Evolutionary conservation across 2,888 invertebrate species (phyloP), one percentile per base, ranked within the genome.

Genomic region (Cerastis rubricosa): DNA sequence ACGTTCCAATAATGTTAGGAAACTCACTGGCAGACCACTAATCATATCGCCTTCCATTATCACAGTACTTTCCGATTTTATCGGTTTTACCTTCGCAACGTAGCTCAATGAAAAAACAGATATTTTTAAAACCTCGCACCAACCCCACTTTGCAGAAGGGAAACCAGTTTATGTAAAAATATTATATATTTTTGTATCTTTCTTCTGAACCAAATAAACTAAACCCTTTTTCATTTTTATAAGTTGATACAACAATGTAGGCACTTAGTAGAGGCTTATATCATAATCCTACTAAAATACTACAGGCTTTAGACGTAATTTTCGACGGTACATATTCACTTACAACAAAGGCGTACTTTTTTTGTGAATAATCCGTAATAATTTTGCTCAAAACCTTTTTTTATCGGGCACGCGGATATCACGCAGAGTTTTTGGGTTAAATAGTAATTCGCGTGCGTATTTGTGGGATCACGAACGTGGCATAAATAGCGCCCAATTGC

Each of bases 401-500:
- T 71, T 25, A 77, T 74, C 65, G 45, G 22, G 76, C 51, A 59
- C 40, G 29, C 22, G 51, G 47, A 67, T 69, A 76, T 86, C 67
- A 87, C 80, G 81, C 72, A 76, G 67, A 70, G 40, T 76, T 85
- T 78, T 85, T 85, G 85, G 84, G 89, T 89, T 90, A 91, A 91
- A 90, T 91, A 86, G 89, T 80, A 87, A 86, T 88, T 90, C 84
- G 91, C 91, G 90, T 91, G 91, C 80, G 74, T 78, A 83, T 82
- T 71, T 63, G 68, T 51, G 63, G 65, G 72, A 80, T 77, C 90
- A 90, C 89, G 89, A 86, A 86, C 78, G 63, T 40, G 67, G 71
- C 71, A 76, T 69, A 80, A 85, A 83, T 84, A 71, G 68, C 43
- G 49, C 57, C 49, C 66, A 81, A 82, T 85, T 73, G 68, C 71